Evolutionary conservation across 2,888 invertebrate genomes (phyloP), one percentile per base, ranked within the genome.

Genomic region (Corythucha ciliata): DNA sequence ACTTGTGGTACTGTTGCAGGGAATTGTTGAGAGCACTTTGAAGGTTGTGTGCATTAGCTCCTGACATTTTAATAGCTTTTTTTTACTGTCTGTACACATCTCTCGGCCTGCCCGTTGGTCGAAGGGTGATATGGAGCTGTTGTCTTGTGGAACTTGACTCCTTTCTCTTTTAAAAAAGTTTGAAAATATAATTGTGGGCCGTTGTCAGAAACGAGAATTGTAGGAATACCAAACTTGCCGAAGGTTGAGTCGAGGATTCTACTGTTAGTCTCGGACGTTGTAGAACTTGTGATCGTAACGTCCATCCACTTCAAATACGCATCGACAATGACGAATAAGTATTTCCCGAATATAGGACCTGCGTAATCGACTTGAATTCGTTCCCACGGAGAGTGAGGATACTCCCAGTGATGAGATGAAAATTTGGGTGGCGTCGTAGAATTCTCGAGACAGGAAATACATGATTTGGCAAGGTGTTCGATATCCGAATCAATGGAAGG

Each of bases 301-400:
- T 61, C 60, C 2, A 55, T 57, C 61, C 59, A 62, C 27, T 63
- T 61, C 0, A 56, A 58, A 33, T 57, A 51, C 1, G 63, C 56
- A 39, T 63, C 61, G 0, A 63, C 48, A 2, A 63, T 20, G 2
- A 64, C 36, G 5, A 62, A 33, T 21, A 59, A 60, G 4, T 55
- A 58, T 21, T 54, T 48, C 4, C 46, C 33, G 52, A 53, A 21
- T 4, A 58, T 49, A 14, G 52, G 39, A 1, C 54, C 58, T 29
- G 54, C 40, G 29, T 55, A 61, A 50, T 62, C 60, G 3, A 52
- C 41, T 37, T 62, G 61, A 2, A 61, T 56, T n/a, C 61, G 47
- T 3, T 33, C 42, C 60, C 57, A 62, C n/a, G 51, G 49, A 12
- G 22, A 51, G 1, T 53, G 32, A 21, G 61, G 57, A 56, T 57